A percentile compares a stretch with the other conserved stretches of the same genome.
Conservation (phyloP, 2,797 vertebrate genomes). For the Lateolabrax maculatus region DNA sequence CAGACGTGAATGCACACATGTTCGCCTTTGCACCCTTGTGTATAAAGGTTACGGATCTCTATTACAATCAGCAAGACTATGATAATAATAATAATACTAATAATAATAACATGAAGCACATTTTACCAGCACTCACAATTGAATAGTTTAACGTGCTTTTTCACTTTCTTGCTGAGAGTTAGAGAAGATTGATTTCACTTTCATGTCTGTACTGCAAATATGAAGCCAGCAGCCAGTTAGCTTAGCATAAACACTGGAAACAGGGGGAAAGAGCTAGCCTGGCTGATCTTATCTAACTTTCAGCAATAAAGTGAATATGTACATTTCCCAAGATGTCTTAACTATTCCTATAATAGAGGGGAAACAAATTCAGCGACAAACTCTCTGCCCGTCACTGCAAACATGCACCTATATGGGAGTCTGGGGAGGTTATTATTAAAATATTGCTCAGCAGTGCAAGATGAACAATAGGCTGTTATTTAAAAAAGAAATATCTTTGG, state of each 20-base stretch:
- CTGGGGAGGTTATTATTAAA: slow-evolving; percentile 60
- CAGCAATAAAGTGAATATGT: neutral
- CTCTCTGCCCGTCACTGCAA: slow-evolving; percentile 6
- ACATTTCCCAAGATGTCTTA: neutral
- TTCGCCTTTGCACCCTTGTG: slow-evolving; percentile 31
- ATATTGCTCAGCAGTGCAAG: slow-evolving; percentile 33
- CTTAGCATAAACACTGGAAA: neutral
- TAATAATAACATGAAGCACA: slow-evolving; percentile 18
- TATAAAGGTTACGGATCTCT: slow-evolving; percentile 40
- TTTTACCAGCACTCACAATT: neutral
- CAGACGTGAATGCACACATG: neutral
- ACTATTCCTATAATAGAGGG: neutral
- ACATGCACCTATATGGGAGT: slow-evolving; percentile 35
- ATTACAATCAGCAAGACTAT: slow-evolving; percentile 43
- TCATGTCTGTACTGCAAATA: neutral
- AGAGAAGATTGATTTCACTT: neutral
- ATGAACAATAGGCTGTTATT: slow-evolving; percentile 57
- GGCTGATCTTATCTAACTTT: neutral
- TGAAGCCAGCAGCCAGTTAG: neutral
- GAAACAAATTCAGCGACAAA: slow-evolving; percentile 27
- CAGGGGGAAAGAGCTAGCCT: neutral
- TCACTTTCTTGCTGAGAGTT: neutral
- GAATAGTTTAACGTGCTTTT: neutral
- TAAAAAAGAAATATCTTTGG: slow-evolving; percentile 56
- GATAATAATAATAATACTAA: slow-evolving; percentile 16